phyloP scores from a whole-genome alignment of 2,797 vertebrate species.

The Ciconia nigra region DNA sequence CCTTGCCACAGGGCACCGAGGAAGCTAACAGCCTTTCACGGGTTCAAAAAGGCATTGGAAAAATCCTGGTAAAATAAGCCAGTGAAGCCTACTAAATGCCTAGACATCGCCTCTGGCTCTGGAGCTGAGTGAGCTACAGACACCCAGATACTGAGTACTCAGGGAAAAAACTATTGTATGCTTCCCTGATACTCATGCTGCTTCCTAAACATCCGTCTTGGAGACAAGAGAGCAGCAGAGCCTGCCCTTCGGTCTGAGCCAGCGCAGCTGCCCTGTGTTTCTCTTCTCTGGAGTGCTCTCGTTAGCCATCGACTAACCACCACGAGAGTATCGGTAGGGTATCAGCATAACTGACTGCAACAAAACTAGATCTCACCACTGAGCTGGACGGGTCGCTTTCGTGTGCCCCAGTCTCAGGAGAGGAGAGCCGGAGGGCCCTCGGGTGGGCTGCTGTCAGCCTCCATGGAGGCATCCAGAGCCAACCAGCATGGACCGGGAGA shows the following conservation, averaged over 20 bases:
- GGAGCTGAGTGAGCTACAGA: background rate
- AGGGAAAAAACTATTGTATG: background rate
- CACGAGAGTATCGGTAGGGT: fast-evolving
- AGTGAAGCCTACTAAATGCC: background rate
- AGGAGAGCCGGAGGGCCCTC: background rate
- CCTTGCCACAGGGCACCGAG: background rate
- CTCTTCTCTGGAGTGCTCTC: background rate
- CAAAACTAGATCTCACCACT: background rate
- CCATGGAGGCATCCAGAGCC: background rate
- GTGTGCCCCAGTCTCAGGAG: too few species aligned
- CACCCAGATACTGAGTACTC: background rate
- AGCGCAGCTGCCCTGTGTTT: background rate
- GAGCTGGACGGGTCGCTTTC: background rate
- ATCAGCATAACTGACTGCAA: background rate
- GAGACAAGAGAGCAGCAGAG: background rate
- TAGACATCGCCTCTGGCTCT: background rate
- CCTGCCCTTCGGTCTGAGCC: background rate
- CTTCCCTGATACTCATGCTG: background rate
- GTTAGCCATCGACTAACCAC: background rate
- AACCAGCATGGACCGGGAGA: background rate
- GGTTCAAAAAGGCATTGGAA: background rate
- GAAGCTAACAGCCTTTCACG: background rate
- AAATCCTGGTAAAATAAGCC: background rate
- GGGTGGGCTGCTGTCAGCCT: background rate
- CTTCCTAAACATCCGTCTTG: background rate